Base-by-base conservation (phyloP, 1,140 invertebrate species). In the Aphelenchoides besseyi region DNA sequence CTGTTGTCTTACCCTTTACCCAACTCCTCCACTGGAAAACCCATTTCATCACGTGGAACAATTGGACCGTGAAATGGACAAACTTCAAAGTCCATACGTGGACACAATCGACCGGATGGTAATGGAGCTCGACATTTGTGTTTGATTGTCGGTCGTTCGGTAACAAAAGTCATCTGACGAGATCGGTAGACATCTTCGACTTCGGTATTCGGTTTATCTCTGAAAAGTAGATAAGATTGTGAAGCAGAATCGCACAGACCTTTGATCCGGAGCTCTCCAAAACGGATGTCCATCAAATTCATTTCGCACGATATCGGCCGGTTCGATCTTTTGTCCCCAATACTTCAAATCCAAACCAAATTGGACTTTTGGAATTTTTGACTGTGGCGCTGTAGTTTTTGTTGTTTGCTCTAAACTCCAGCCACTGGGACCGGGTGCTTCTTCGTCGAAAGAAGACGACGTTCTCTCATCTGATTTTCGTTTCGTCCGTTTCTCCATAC, bases 281-380 rank as follows among this genome's bases (percentile, higher is more conserved):
- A 78, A 79, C n/a, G 52, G 36, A 68, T 82, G 77, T 2, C 68
- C 76, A 70, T 83, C 80, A 1, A 48, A 32, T 5, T 68, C 63
- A 55, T 77, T 80, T 35, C 63, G 30, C 36, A 59, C 61, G 16
- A 59, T 52, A 23, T 74, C 64, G 5, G 80, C 79, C 18, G 80
- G 80, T 57, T 79, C 75, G 26, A 82, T 62, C 9, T 68, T 53
- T 70, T 79, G 53, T 12, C 80, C 80, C 78, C 78, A 79, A 71
- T 79, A 79, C 33, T 83, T 82, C 3, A 79, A 57, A 68, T 79
- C 78, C 36, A 82, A 70, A 3, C 77, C 78, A 41, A 68, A 81
- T 12, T 57, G 16, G 0, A 79, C 16, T 48, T 35, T 71, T 3
- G 80, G 78, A 8, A 76, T 54, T 0, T 71, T 71, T 32, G 1